Evolutionary conservation across 2,113 vertebrate species (phyloP), one percentile per base, ranked within the genome.

Genomic region (Nematolebias whitei): DNA sequence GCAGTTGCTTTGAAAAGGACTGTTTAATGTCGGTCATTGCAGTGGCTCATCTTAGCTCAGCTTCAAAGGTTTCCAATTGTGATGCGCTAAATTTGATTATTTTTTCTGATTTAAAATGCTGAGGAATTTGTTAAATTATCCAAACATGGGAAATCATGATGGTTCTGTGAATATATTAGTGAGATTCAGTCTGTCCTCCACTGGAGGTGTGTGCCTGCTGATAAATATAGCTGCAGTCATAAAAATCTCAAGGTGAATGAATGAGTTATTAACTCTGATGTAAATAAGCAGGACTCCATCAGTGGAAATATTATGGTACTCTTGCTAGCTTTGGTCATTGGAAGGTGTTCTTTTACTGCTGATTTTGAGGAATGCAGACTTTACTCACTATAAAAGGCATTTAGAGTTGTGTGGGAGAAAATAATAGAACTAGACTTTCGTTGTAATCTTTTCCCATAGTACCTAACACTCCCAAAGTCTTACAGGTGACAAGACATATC

Each of bases 401-500:
- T 43, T 38, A 43, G 38, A 43, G 38, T 5, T 3, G 14, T 58
- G 40, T 26, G 13, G 55, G 11, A 44, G 40, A 15, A 40, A 39
- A 40, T 38, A 39, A 38, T 39, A 56, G 53, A 56, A 22, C 38
- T 16, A 23, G 19, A 4, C 18, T 53, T 11, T 12, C 14, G 54
- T 15, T 56, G 53, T 22, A 40, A 56, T 56, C 13, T 22, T 18
- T 40, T 12, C n/a, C 54, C n/a, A 16, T 13, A 16, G 23, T 20
- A 16, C 22, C 35, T 56, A 15, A 40, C 35, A 12, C 38, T 56
- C 13, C 3, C 14, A 14, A 56, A 56, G 12, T 40, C 20, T 23
- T 12, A n/a, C 15, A 40, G 54, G 19, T 39, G 35, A 56, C 54
- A 40, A 40, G 38, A 40, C 54, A 40, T 53, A 53, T 56, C n/a